Evolutionary conservation across 2,888 invertebrate species (phyloP), one percentile per base, ranked within the genome.

Genomic region (Hyles lineata): DNA sequence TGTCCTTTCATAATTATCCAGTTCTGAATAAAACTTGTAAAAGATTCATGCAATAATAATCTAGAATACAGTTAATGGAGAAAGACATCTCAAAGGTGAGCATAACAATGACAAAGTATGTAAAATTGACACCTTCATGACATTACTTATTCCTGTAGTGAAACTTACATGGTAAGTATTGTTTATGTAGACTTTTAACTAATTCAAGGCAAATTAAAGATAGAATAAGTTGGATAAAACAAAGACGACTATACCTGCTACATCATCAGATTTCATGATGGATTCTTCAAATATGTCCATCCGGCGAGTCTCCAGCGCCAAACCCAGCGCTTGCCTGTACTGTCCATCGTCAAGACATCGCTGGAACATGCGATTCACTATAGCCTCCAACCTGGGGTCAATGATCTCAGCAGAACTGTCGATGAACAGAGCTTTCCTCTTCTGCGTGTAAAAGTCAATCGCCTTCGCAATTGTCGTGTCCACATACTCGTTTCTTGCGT

Each of bases 401-500:
- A 98, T 97, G 0, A 95, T 90, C 81, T 97, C 97, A 0, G 95
- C 93, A 8, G 81, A 72, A 70, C 96, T 96, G 75, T 96, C 96
- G 83, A 97, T 96, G 74, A 96, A 97, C 75, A 97, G 95, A 52
- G 96, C 95, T 81, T 97, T 96, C 72, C 98, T 95, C 88, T 98
- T 97, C 83, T 98, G 98, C 8, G 98, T 99, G 89, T 99, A 99
- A 88, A 97, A 98, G 92, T 99, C 99, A 82, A 99, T 99, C 87
- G 99, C 99, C 92, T 99, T 99, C 2, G 99, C 98, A 85, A 99
- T 98, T 60, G 98, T 99, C 0, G 99, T 99, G 87, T 99, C 98
- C 1, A 99, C 99, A 95, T 99, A 99, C 94, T 99, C 99, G 78
- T 98, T 97, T 73, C 98, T 96, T 50, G 98, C 97, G 87, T 98